Evolutionary conservation across 2,797 vertebrate species (phyloP), one percentile per base, ranked within the genome.

Genomic region (Taenioides sp.): DNA sequence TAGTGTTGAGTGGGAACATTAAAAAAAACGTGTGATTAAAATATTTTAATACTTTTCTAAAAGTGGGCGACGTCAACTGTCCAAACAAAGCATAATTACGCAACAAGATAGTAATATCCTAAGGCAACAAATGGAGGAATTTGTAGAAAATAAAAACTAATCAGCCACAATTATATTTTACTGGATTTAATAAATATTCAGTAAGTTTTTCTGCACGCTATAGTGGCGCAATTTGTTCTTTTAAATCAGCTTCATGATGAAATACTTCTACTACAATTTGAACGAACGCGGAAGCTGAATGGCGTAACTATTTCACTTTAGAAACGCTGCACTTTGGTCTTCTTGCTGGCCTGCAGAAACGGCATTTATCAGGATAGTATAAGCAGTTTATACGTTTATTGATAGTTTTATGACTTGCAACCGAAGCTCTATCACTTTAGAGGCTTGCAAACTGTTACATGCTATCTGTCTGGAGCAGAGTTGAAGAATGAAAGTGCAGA

Each of bases 401-500:
- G 0, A 0, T 25, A 28, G 5, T 18, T 50, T 43, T 3, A 18
- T 0, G 20, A 5, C 54, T 67, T 64, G 7, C 1, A 31, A 3
- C 22, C 49, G 20, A 54, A 31, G 16, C 5, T 37, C 1, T 25
- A 25, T 54, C 16, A 40, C 22, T 18, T 18, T 20, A 54, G 23
- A 12, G 6, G 7, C 7, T 27, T 4, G 5, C n/a, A 23, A 7
- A 14, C 37, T 64, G 22, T 64, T 47, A 17, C 7, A 2, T 22
- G 20, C 62, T 5, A 25, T 22, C 12, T 22, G 14, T 23, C 25
- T 2, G 22, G 12, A 0, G 11, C n/a, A 6, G 43, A 1, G 20
- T 37, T 67, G 28, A 10, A 76, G 16, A 20, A 91, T 91, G 88
- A 86, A 80, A 18, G 84, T 89, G 72, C 84, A 89, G 71, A 89